A percentile compares a stretch with the other conserved stretches of the same genome.
Evolutionary conservation across 2,888 invertebrate species (phyloP).

Genomic region (Acrobasis consociella): DNA sequence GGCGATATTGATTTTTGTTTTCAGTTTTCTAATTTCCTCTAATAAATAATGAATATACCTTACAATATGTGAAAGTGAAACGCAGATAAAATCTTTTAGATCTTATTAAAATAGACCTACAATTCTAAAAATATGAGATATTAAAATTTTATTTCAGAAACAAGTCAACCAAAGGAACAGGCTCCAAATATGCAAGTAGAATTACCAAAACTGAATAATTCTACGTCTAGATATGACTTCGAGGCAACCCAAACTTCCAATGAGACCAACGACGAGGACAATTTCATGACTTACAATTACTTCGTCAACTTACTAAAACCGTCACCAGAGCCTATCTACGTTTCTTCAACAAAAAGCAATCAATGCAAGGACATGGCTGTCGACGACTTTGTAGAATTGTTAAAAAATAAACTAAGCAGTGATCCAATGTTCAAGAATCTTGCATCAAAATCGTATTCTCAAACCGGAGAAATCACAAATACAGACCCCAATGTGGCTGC

Average conservation of each 20-base stretch:
- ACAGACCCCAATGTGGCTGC: slow-evolving; percentile 63
- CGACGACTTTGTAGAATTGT: slow-evolving; percentile 64
- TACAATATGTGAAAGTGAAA: too few relatives aligned
- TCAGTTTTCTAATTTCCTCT: too few relatives aligned
- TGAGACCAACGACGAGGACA: slow-evolving; percentile 33
- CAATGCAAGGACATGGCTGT: slow-evolving; percentile 61
- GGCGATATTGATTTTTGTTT: too few relatives aligned
- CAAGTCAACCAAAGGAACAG: not conserved
- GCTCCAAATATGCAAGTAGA: not conserved
- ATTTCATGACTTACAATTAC: slow-evolving; percentile 55
- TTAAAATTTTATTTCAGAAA: not conserved
- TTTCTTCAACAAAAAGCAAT: slow-evolving; percentile 38
- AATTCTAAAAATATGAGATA: not conserved
- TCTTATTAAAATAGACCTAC: not conserved
- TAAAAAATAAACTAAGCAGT: slow-evolving; percentile 63
- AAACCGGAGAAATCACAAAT: slow-evolving; percentile 44
- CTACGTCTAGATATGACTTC: too few relatives aligned
- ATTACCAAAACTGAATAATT: not conserved
- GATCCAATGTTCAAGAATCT: slow-evolving; percentile 63
- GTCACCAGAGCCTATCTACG: slow-evolving; percentile 41
- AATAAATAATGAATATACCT: too few relatives aligned
- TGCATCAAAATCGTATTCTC: slow-evolving; percentile 41
- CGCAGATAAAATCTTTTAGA: too few relatives aligned
- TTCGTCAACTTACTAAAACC: slow-evolving; percentile 57
- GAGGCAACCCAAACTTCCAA: not conserved